Evolutionary conservation across 35 echinoderm and acorn worm genomes (phyloP), one percentile per base, ranked within the genome.

Genomic region (Lytechinus variegatus): DNA sequence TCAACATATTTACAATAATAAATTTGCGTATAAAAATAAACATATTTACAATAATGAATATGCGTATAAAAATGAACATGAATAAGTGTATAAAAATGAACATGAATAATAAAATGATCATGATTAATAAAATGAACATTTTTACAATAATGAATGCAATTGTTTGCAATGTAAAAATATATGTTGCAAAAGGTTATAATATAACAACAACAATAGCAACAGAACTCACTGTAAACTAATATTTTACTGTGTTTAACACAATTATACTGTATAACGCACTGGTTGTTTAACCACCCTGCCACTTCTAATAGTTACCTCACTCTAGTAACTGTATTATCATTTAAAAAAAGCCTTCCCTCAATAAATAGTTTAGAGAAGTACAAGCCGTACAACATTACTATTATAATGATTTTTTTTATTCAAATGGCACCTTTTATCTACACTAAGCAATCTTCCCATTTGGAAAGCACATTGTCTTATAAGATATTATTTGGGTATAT

Each of bases 161-260:
- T 11, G 10, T 86, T 86, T 86, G n/a, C n/a, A 11, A 10, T 11
- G 10, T 86, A 86, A 11, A 11, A 86, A 11, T 86, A 11, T 86
- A 11, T n/a, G n/a, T n/a, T n/a, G n/a, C n/a, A n/a, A n/a, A n/a
- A n/a, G n/a, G n/a, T n/a, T n/a, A n/a, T n/a, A 11, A 11, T 86
- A 11, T 11, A 86, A 86, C 66, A n/a, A 86, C 66, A 11, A 86
- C n/a, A 86, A 86, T 86, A 86, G n/a, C n/a, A n/a, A n/a, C n/a
- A 86, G 10, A 86, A 86, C 66, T 86, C 10, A n/a, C n/a, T n/a
- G n/a, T n/a, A n/a, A n/a, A n/a, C n/a, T n/a, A n/a, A n/a, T n/a
- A n/a, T n/a, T n/a, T n/a, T n/a, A 86, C n/a, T 86, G 66, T 86
- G 66, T 86, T 86, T 86, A 86, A n/a, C 66, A 86, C 66, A 86